phyloP scores from a whole-genome alignment of 2,888 invertebrate species.

The Tenthredo scrophulariae region DNA sequence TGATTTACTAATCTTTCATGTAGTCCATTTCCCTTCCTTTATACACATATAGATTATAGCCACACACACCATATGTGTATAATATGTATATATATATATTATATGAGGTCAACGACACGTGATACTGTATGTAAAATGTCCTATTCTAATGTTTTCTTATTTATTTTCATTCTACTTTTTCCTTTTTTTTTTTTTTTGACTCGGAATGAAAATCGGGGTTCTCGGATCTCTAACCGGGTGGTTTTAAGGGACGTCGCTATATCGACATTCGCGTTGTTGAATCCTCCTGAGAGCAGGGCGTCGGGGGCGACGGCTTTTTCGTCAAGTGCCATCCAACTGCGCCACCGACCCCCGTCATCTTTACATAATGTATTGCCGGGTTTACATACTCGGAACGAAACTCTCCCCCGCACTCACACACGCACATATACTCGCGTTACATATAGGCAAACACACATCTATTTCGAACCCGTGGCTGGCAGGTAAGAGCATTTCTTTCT shows the following conservation, averaged over 20 bases:
- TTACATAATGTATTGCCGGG: constrained; percentile 51
- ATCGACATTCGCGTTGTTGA: constrained; percentile 38
- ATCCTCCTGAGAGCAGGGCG: constrained; percentile 44
- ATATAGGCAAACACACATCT: too few relatives aligned
- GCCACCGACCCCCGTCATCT: constrained; percentile 42
- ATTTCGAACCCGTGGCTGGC: not conserved
- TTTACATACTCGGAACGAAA: constrained; percentile 36
- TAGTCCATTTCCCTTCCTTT: not conserved
- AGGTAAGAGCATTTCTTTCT: not conserved
- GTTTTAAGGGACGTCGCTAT: constrained; percentile 7
- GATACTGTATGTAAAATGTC: not conserved
- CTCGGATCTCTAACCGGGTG: constrained; percentile 2
- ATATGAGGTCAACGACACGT: not conserved
- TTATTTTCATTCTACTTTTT: not conserved
- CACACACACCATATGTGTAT: not conserved
- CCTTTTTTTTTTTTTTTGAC: not conserved
- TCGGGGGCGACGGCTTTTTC: constrained; percentile 33
- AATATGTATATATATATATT: not conserved
- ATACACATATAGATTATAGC: not conserved
- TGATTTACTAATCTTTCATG: not conserved
- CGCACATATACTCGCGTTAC: too few relatives aligned
- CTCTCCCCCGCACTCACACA: not conserved
- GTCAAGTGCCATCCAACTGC: constrained; percentile 49
- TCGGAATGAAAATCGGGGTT: not conserved
- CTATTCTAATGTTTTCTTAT: not conserved